Evolutionary conservation across 2,113 vertebrate species (phyloP), one percentile per base, ranked within the genome.

Genomic region (Opisthocomus hoazin): DNA sequence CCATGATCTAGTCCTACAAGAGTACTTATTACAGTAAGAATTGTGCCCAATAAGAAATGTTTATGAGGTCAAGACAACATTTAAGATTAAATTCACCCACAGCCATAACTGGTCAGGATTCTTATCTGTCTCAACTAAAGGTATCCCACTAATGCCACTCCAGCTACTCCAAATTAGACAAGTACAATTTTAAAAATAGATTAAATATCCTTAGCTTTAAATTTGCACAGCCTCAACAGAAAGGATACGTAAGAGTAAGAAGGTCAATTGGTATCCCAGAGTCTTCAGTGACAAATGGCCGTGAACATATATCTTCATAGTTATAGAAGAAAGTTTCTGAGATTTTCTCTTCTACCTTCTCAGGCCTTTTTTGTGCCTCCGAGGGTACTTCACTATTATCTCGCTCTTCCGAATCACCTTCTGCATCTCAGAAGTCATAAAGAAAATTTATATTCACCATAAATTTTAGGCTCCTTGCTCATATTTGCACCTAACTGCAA

Each of bases 241-340:
- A 93, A 97, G 98, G 99, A 99, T 99, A 99, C 99, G 96, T 96
- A 21, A 99, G 97, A 50, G 89, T 95, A 65, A 99, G 98, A 65
- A 99, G 96, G 86, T 99, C 83, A 78, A 96, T 76, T 5, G 99
- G 97, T 93, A 99, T 98, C 34, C 88, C 96, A 13, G 98, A 98
- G 63, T 97, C 95, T 0, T 97, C 94, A 32, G 98, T 98, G 83
- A 98, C 93, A 93, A 90, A 98, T 0, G 99, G 98, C 90, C 54
- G 87, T 24, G 98, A 98, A 95, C 14, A 95, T 46, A 99, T 88
- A 22, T 99, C 98, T 23, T 96, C 96, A 84, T 98, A 98, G 0
- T 98, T 39, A 29, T 99, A 99, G 97, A 94, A 98, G 94, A 97
- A 98, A 61, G 80, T 98, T 71, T 97, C 97, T 2, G 98, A 89